Evolutionary conservation across 1,140 invertebrate species (phyloP), one percentile per base, ranked within the genome.

Genomic region (Pentalonia nigronervosa): DNA sequence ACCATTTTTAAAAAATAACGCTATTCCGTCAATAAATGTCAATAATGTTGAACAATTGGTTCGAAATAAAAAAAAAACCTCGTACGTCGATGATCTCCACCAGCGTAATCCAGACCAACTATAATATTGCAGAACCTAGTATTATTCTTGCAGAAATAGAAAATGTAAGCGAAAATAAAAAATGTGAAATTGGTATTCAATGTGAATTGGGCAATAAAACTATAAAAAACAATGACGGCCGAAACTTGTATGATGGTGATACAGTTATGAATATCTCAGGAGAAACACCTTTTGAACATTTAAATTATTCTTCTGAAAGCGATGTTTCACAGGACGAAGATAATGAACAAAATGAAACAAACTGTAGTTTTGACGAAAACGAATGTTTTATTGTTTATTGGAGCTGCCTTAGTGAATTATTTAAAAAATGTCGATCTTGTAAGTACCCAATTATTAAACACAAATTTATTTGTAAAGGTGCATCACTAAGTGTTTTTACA

Each of bases 331-430:
- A 56, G 23, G 7, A 56, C 53, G 53, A 56, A 0, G 53, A 83
- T 36, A 41, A 83, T 67, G 81, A 83, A 83, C 81, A 34, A 83
- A 83, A 83, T 83, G 53, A 56, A 56, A 1, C 53, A 23, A 83
- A 83, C n/a, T 83, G 34, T 83, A 83, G n/a, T 83, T 34, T 34
- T 83, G 81, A 83, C 6, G 6, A 36, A 7, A 83, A 83, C 0
- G 17, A 34, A 34, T 83, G 81, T 83, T 83, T 83, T 36, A 83
- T 83, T 36, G 81, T 83, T 83, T 83, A 83, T 83, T 83, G 34
- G 81, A 83, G 81, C 81, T 41, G 34, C 34, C n/a, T 83, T 21
- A n/a, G 60, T 67, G 30, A n/a, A n/a, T 67, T 67, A 30, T 67
- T 67, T n/a, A 67, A 67, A 67, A 67, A 11, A 3, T n/a, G 60